These are phyloP conservation scores for Drosophila burlai DNA, from an alignment of 1,140 invertebrate species.

Conservation along the genomic window DNA sequence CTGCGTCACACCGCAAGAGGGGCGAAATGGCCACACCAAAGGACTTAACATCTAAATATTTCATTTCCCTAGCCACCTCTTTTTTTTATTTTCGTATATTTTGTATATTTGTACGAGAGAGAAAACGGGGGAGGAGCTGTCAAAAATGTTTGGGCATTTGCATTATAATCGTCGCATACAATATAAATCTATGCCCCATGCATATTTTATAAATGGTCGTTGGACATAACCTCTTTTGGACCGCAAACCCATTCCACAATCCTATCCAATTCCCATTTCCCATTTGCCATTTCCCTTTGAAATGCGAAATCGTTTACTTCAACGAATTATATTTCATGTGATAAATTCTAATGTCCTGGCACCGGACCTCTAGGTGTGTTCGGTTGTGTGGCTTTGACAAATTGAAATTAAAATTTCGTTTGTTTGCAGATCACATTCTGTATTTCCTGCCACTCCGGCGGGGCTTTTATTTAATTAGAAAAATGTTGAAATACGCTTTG, in stretches of 20 bases:
- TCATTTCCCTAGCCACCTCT: slow-evolving; percentile 26
- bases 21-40: slow-evolving; percentile 38
- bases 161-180: slow-evolving; percentile 76
- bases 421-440: slow-evolving; percentile 59
- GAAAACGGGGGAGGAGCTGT: slow-evolving; percentile 57
- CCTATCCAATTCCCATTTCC: slow-evolving; percentile 19
- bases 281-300: slow-evolving; percentile 22
- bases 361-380: slow-evolving; percentile 17
- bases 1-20: slow-evolving; percentile 39
- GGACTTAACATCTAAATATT: slow-evolving; percentile 79
- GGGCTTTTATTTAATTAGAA: slow-evolving; percentile 58
- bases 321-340: slow-evolving; percentile 69
- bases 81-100: not conserved
- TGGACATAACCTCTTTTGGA: slow-evolving; percentile 9
- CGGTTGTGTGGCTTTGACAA: slow-evolving; percentile 59
- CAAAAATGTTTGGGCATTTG: slow-evolving; percentile 75
- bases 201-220: slow-evolving; percentile 67
- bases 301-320: slow-evolving; percentile 57
- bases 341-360: slow-evolving; percentile 69
- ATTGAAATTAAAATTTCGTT: slow-evolving; percentile 66
- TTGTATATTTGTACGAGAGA: slow-evolving; percentile 1
- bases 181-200: slow-evolving; percentile 75
- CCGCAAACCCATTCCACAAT: not conserved
- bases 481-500: slow-evolving; percentile 51
- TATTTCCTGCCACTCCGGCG: slow-evolving; percentile 35